Evolutionary conservation across 2,113 vertebrate species (phyloP).

Genomic region (Catharus minimus): DNA sequence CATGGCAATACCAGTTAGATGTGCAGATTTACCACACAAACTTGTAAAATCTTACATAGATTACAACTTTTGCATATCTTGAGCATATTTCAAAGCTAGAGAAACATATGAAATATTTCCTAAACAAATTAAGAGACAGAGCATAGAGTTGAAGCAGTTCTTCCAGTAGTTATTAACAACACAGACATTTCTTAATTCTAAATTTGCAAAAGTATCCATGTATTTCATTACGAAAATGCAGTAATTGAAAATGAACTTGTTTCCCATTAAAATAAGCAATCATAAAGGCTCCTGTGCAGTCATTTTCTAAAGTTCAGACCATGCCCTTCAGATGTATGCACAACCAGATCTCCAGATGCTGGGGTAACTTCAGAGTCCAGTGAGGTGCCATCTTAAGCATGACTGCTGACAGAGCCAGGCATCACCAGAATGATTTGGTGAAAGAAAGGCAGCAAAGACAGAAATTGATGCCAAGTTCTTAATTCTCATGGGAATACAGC

Average conservation of each 20-base stretch:
- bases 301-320: background rate
- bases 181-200: background rate
- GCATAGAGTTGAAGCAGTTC: slow-evolving; percentile 28
- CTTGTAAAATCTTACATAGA: slow-evolving; percentile 43
- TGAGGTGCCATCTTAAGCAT: background rate
- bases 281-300: background rate
- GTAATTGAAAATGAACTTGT: background rate
- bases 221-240: slow-evolving; percentile 19
- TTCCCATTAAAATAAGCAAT: slow-evolving; percentile 20
- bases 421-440: background rate
- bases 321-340: background rate
- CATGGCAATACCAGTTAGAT: slow-evolving; percentile 43
- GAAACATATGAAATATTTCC: slow-evolving; percentile 15
- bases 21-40: slow-evolving; percentile 16
- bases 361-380: background rate
- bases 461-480: background rate
- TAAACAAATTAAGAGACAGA: slow-evolving; percentile 46
- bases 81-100: slow-evolving; percentile 31
- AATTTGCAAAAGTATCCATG: slow-evolving; percentile 19
- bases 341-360: background rate
- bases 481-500: background rate
- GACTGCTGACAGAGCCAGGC: background rate
- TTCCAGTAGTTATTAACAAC: slow-evolving; percentile 15
- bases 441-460: background rate
- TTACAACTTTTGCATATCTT: slow-evolving; percentile 48